These are phyloP conservation scores for Cecidostiba fungosa DNA, from an alignment of 2,888 invertebrate genomes.

Conservation along the genomic window DNA sequence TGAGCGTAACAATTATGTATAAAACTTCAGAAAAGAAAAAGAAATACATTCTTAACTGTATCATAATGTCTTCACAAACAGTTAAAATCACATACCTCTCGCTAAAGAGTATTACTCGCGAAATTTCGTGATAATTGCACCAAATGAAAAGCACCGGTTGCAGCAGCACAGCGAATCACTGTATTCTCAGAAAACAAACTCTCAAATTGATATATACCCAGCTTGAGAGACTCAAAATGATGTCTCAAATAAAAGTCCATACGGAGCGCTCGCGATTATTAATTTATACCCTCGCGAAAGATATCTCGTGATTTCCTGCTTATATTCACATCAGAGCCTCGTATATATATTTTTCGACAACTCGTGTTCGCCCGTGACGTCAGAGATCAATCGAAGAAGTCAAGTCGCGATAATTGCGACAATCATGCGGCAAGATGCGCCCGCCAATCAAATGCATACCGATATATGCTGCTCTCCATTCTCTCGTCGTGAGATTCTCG, in stretches of 20 bases:
- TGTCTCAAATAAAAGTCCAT: constrained; percentile 20
- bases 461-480: constrained; percentile 64
- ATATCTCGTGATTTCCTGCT: background rate
- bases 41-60: background rate
- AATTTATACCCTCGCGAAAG: background rate
- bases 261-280: background rate
- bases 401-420: constrained; percentile 79
- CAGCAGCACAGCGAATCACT: background rate
- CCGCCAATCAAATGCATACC: constrained; percentile 69
- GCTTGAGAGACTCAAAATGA: background rate
- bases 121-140: background rate
- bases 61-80: constrained; percentile 18
- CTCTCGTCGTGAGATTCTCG: constrained; percentile 48
- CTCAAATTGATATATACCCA: background rate
- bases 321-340: background rate
- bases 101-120: background rate
- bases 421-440: constrained; percentile 72
- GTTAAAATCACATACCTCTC: background rate
- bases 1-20: constrained; percentile 94
- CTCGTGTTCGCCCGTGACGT: constrained; percentile 69
- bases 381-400: constrained; percentile 77
- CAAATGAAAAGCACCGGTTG: constrained; percentile 5
- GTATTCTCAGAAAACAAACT: constrained; percentile 1
- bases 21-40: constrained; percentile 84
- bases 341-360: background rate